phyloP scores from a whole-genome alignment of 2,888 invertebrate genomes.

The Caenorhabditis auriculariae region DNA sequence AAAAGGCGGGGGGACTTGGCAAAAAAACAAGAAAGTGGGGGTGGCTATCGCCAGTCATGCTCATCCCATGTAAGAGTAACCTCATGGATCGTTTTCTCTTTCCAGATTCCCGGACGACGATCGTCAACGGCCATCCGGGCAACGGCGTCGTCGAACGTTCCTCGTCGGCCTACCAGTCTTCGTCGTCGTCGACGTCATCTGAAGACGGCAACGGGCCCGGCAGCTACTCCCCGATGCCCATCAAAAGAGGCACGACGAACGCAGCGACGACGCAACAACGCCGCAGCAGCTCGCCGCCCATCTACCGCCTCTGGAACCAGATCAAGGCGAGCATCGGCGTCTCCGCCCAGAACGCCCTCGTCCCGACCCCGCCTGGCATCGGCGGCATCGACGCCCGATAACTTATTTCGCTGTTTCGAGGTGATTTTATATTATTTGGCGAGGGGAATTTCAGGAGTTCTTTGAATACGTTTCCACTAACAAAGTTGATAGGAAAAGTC shows the following conservation, averaged over 20 bases:
- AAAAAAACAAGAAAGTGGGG: no score
- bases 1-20: no score
- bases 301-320: constrained; percentile 34
- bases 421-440: no score
- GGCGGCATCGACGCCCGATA: constrained; percentile 13
- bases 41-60: no score
- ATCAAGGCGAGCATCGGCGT: constrained; percentile 28
- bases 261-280: constrained; percentile 7
- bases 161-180: constrained; percentile 16
- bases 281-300: constrained; percentile 30
- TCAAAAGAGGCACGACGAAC: neutral
- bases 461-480: no score
- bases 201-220: constrained; percentile 15
- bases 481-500: no score
- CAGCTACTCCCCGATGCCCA: neutral
- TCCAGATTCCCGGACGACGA: constrained; percentile 47
- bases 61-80: no score
- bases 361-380: constrained; percentile 18
- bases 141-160: constrained; percentile 17
- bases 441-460: no score
- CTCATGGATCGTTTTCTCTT: neutral
- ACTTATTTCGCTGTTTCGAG: no score
- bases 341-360: constrained; percentile 13
- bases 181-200: constrained; percentile 31
- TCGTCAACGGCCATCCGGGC: constrained; percentile 24